Percentiles rank a stretch among this genome's conserved stretches.
Evolutionary conservation across 1,140 invertebrate species (phyloP).

Genomic region (Aphidius ervi): DNA sequence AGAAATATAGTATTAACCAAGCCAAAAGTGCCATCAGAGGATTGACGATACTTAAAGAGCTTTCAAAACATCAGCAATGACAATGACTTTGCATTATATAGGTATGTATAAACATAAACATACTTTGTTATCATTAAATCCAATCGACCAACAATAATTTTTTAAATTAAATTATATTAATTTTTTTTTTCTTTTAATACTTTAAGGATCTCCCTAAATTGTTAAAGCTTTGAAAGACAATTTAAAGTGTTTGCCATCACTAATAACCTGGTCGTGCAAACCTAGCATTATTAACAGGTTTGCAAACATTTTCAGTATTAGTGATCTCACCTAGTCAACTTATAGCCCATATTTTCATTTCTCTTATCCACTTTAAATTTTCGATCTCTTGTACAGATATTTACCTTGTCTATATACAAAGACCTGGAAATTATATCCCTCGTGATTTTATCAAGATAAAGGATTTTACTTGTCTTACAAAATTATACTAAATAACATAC

Average conservation of each 20-base stretch:
- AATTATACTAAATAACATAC: too few species aligned
- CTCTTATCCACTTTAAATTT: constrained; percentile 20
- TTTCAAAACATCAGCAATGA: too few species aligned
- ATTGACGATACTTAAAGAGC: too few species aligned
- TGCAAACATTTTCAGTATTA: constrained; percentile 47
- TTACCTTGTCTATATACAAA: constrained; percentile 41
- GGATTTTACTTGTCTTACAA: constrained; percentile 31
- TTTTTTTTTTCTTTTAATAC: too few species aligned
- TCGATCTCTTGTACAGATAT: constrained; percentile 48
- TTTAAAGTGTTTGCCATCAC: constrained; percentile 47
- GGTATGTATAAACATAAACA: too few species aligned
- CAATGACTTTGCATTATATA: too few species aligned
- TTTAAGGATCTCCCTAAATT: too few species aligned
- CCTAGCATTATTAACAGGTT: constrained; percentile 49
- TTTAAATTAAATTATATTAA: too few species aligned
- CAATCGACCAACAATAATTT: too few species aligned
- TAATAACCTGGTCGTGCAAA: constrained; percentile 48
- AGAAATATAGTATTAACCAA: too few species aligned
- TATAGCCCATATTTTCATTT: constrained; percentile 23
- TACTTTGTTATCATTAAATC: too few species aligned
- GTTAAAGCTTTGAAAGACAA: constrained; percentile 27
- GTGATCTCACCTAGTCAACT: constrained; percentile 34
- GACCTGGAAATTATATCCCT: constrained; percentile 41
- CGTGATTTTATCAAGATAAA: constrained; percentile 39
- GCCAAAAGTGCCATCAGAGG: background rate